Evolutionary conservation across 2,797 vertebrate genomes (phyloP), one percentile per base, ranked within the genome.

Genomic region (Sparus aurata): DNA sequence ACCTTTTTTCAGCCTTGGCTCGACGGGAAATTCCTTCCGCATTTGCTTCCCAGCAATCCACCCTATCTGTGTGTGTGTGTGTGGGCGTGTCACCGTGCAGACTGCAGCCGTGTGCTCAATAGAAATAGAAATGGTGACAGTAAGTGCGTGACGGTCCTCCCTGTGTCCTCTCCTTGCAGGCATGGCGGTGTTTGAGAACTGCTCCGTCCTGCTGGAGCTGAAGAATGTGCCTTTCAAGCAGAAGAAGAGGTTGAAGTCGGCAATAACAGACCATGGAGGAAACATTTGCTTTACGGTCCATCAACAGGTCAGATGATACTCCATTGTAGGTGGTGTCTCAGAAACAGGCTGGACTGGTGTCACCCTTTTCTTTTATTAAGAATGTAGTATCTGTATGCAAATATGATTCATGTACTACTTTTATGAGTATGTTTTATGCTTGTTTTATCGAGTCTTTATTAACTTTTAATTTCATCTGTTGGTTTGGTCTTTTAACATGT

Each of bases 131-230:
- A 11, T 11, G 38, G 10, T 38, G 10, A 38, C 38, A 38, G 7
- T 38, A 38, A 38, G 9, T 38, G 10, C 38, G 38, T 11, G 38
- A 38, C 38, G 9, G 38, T 16, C 1, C 5, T 15, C 3, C 6
- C 16, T 65, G 54, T 74, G 57, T 75, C 41, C 22, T 22, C 13
- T 66, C n/a, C 15, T n/a, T 9, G 0, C 77, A 86, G 90, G 4
- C 38, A 87, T 96, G 93, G 77, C 88, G 60, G 63, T 97, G 83
- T 97, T 98, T 88, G 82, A 88, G 71, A 90, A 94, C 79, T 95
- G 89, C 80, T 80, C 72, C 0, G 92, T 97, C 58, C 95, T 94
- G 54, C 80, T 97, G 83, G 96, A 96, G 85, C 80, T 96, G 63
- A 97, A 95, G 79, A 55, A 82, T 27, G 72, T 97, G 68, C 23